phyloP scores from a whole-genome alignment of 2,888 invertebrate species.

The Trachelus stipa region DNA sequence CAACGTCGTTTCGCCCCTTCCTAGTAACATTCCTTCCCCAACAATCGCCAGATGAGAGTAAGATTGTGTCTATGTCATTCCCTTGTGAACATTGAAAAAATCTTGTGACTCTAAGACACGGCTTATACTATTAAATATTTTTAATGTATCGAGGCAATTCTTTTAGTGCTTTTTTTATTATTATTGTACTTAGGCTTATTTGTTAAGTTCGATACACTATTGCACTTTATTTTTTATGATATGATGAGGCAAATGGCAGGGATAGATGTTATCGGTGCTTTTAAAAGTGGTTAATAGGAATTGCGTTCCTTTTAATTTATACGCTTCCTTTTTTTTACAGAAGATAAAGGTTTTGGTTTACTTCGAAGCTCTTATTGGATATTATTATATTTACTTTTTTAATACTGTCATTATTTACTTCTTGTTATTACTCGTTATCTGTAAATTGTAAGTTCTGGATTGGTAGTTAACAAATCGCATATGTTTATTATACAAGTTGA shows the following conservation, averaged over 20 bases:
- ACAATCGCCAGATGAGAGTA: slow-evolving; percentile 60
- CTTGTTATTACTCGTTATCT: slow-evolving; percentile 49
- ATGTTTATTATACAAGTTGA: not conserved
- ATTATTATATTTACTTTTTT: not conserved
- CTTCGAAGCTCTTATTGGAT: not conserved
- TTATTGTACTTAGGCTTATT: not conserved
- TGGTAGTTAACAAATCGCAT: not conserved
- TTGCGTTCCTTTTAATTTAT: not conserved
- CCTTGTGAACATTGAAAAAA: not conserved
- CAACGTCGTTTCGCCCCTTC: slow-evolving; percentile 50
- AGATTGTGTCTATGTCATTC: not conserved
- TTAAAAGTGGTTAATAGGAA: not conserved
- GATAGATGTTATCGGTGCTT: too few relatives aligned
- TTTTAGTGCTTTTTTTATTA: not conserved
- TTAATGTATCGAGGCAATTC: not conserved
- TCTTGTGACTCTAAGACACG: not conserved
- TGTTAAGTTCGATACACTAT: not conserved
- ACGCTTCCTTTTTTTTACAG: not conserved
- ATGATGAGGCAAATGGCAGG: not conserved
- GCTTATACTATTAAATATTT: not conserved
- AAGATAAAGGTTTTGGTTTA: not conserved
- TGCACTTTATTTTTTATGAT: not conserved
- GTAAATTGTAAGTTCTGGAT: slow-evolving; percentile 34
- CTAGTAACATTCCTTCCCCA: slow-evolving; percentile 56
- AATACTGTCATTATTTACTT: slow-evolving; percentile 41